Evolutionary conservation across 2,797 vertebrate species (phyloP).

Genomic region (Acanthurus lineatus): DNA sequence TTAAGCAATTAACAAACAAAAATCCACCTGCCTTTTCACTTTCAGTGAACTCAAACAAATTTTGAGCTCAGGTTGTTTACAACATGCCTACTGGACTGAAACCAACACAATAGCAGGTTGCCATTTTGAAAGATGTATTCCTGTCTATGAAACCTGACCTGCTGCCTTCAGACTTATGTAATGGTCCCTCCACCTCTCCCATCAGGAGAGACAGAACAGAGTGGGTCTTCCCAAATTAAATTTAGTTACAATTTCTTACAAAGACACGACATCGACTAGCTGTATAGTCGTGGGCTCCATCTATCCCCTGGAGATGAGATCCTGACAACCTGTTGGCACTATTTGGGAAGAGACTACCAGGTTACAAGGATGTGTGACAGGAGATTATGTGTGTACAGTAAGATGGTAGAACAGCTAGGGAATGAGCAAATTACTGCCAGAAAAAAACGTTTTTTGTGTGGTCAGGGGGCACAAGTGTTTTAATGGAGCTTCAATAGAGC

Average conservation of each 20-base stretch:
- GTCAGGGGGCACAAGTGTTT: slow-evolving; percentile 21
- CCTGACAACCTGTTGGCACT: slow-evolving; percentile 20
- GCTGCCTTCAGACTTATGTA: slow-evolving; percentile 24
- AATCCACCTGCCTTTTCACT: not conserved
- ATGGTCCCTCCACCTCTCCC: too few relatives aligned
- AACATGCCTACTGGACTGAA: slow-evolving; percentile 6
- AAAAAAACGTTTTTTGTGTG: slow-evolving; percentile 18
- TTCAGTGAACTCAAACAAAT: not conserved
- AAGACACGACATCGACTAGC: slow-evolving; percentile 48
- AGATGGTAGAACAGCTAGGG: not conserved
- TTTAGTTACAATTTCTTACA: slow-evolving; percentile 67
- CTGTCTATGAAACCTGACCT: slow-evolving; percentile 58
- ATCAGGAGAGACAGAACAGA: slow-evolving; percentile 51
- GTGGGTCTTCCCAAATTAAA: slow-evolving; percentile 41
- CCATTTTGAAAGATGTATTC: slow-evolving; percentile 35
- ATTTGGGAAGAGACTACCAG: not conserved
- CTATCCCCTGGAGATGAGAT: slow-evolving; percentile 45
- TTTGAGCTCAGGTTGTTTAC: slow-evolving; percentile 9
- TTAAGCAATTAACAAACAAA: not conserved
- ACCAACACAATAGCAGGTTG: slow-evolving; percentile 23
- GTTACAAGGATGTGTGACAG: slow-evolving; percentile 1
- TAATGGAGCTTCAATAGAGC: slow-evolving; percentile 6
- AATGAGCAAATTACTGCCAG: not conserved
- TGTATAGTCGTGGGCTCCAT: slow-evolving; percentile 46
- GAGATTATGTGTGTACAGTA: slow-evolving; percentile 5